Conservation (phyloP, 1,140 invertebrate species). For the Drosophila pseudoananassae region DNA sequence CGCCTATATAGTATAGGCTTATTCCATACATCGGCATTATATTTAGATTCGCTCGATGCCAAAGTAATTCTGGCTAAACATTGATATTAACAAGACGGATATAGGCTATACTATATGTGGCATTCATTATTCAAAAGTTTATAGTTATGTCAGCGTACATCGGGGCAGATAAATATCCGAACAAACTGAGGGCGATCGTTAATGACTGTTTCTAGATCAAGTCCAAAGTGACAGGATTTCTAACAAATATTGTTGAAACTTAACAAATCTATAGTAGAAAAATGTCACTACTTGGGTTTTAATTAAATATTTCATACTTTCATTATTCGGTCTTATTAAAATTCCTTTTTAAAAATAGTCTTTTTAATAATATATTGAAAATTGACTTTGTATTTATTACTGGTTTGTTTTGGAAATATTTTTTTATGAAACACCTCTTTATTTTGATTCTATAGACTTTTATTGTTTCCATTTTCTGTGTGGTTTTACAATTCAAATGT, state of each 20-base stretch:
- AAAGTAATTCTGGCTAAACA: conserved; percentile 43
- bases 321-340: no score
- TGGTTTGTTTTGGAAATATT: no score
- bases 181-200: conserved; percentile 6
- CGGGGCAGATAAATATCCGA: conserved; percentile 8
- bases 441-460: no score
- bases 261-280: not conserved
- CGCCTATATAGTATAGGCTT: conserved; percentile 1
- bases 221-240: conserved; percentile 5
- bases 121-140: conserved; percentile 13
- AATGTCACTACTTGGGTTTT: not conserved
- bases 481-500: no score
- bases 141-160: conserved; percentile 19
- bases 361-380: no score
- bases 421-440: no score
- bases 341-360: no score
- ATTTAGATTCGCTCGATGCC: conserved; percentile 29
- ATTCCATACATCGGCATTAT: conserved; percentile 26
- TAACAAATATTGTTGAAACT: no score
- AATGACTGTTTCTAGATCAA: conserved; percentile 14
- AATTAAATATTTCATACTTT: conserved; percentile 3
- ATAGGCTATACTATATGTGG: not conserved
- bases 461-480: no score
- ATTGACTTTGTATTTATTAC: no score
- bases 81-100: conserved; percentile 38